A percentile compares a stretch with the other conserved stretches of the same genome.
phyloP scores from a whole-genome alignment of 2,113 vertebrate species.

The Phalacrocorax pelagicus region DNA sequence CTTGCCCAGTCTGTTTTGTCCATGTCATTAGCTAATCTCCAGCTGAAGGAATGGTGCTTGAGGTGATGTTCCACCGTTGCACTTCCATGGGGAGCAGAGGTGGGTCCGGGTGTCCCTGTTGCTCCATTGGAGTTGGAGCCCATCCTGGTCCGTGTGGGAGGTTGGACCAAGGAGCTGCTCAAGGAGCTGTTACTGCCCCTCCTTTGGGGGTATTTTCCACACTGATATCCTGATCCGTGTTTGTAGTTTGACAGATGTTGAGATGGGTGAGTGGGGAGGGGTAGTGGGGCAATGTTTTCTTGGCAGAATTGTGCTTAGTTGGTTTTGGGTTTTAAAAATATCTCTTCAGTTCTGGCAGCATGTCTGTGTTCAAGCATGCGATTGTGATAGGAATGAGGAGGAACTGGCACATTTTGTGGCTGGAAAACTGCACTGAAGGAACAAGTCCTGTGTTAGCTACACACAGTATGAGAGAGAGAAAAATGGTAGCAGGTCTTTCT shows the following conservation, averaged over 20 bases:
- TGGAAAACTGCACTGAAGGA: neutral
- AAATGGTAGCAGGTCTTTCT: neutral
- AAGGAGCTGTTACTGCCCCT: neutral
- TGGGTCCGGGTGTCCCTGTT: neutral
- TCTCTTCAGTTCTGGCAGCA: constrained; percentile 4
- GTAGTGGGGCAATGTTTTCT: neutral
- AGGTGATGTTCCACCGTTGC: neutral
- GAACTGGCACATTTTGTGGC: neutral
- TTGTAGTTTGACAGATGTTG: neutral
- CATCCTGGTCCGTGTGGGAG: neutral
- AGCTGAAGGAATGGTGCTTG: neutral
- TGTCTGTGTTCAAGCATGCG: fast-evolving
- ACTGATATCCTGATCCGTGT: neutral
- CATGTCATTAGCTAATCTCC: neutral
- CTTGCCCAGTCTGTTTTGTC: neutral
- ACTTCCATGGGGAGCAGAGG: neutral
- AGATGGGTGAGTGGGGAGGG: neutral
- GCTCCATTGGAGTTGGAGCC: neutral
- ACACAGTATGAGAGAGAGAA: neutral
- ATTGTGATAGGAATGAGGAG: neutral
- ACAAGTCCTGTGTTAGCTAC: neutral
- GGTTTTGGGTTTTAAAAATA: constrained; percentile 11
- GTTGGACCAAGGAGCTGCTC: neutral
- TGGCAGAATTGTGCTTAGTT: neutral
- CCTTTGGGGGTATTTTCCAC: neutral